These are phyloP conservation scores for Sternarchorhynchus goeldii DNA, from an alignment of 2,797 vertebrate genomes.

Conservation along the genomic window DNA sequence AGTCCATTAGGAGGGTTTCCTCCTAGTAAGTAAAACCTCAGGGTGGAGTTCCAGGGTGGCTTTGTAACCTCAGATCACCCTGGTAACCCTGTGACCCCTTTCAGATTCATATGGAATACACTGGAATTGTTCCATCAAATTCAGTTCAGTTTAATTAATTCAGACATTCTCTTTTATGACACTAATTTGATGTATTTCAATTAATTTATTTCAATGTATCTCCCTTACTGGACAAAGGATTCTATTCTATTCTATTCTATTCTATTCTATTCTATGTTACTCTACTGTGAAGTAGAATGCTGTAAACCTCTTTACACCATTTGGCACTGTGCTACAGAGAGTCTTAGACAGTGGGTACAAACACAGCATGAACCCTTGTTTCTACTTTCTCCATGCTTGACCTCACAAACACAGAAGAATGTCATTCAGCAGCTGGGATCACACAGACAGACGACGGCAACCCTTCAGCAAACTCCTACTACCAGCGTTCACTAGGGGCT, in stretches of 20 bases:
- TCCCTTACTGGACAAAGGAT: background rate
- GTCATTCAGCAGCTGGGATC: background rate
- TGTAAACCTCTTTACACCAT: background rate
- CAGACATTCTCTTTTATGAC: no score
- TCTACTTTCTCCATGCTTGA: constrained; percentile 6
- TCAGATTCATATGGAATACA: no score
- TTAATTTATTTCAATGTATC: background rate
- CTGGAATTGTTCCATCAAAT: no score
- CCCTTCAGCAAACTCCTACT: background rate
- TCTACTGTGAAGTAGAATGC: background rate
- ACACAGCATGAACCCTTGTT: constrained; percentile 12
- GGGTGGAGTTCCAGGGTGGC: no score
- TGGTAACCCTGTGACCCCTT: no score
- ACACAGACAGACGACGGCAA: background rate
- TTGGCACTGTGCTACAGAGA: background rate
- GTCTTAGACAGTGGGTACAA: background rate
- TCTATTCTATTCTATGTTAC: background rate
- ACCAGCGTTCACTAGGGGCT: background rate
- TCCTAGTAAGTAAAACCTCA: no score
- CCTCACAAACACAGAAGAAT: constrained; percentile 11
- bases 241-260: background rate
- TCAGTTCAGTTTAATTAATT: no score
- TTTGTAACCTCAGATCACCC: no score
- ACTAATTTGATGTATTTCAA: no score
- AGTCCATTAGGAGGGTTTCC: no score